phyloP scores from a whole-genome alignment of 2,797 vertebrate species.

The Clarias pachynema region DNA sequence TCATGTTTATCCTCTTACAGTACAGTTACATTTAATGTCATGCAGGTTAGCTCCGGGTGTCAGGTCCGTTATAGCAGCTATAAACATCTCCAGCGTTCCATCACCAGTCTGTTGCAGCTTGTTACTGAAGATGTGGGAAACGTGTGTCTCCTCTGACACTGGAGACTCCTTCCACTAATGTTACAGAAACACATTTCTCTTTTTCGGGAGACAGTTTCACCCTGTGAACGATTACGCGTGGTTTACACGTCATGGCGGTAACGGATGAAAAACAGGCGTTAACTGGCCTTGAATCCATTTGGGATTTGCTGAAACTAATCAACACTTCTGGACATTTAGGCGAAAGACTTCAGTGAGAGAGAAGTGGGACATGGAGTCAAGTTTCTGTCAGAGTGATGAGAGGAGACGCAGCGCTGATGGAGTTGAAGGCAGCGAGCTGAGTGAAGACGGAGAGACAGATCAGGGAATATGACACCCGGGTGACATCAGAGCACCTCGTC shows the following conservation, averaged over 20 bases:
- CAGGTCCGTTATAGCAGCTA: not conserved
- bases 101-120: too few species aligned
- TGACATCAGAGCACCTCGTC: slow-evolving; percentile 11
- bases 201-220: too few species aligned
- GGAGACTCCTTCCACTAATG: not conserved
- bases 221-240: too few species aligned
- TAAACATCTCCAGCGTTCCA: not conserved
- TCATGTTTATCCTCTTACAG: too few species aligned
- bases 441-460: slow-evolving; percentile 2
- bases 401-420: not conserved
- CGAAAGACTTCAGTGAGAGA: not conserved
- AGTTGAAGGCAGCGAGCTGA: slow-evolving; percentile 3
- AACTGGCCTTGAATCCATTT: too few species aligned
- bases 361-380: not conserved
- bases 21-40: too few species aligned
- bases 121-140: not conserved
- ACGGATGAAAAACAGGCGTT: too few species aligned
- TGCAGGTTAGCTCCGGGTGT: not conserved
- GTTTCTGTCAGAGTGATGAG: slow-evolving; percentile 6
- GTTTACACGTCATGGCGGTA: too few species aligned
- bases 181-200: not conserved
- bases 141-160: not conserved
- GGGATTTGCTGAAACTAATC: not conserved
- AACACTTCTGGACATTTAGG: not conserved
- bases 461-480: slow-evolving; percentile 1